Conservation (phyloP, 2,888 invertebrate species). For the Polyommatus iphigenia region DNA sequence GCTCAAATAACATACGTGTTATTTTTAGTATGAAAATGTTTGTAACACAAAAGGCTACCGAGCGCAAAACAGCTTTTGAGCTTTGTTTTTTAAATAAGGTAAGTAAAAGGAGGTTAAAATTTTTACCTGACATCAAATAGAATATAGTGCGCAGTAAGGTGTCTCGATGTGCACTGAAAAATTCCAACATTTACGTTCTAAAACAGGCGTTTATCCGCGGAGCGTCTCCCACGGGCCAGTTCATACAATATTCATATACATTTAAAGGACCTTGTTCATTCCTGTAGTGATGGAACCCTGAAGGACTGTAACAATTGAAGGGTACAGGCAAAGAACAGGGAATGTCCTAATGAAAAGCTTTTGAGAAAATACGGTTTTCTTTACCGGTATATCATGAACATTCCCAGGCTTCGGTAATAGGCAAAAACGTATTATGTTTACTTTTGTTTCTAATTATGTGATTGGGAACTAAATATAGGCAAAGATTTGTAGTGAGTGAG, state of each 20-base stretch:
- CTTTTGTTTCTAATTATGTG: too few relatives aligned
- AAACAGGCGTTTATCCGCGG: slow-evolving; percentile 63
- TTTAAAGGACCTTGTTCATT: slow-evolving; percentile 49
- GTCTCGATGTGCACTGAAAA: slow-evolving; percentile 50
- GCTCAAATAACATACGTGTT: not conserved
- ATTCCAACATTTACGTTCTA: slow-evolving; percentile 62
- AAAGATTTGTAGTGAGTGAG: too few relatives aligned
- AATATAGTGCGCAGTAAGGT: slow-evolving; percentile 40
- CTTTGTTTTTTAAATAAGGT: slow-evolving; percentile 7
- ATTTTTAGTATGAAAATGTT: slow-evolving; percentile 13
- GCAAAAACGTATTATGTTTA: too few relatives aligned
- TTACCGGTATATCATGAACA: too few relatives aligned
- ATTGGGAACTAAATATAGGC: too few relatives aligned
- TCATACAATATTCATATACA: slow-evolving; percentile 69
- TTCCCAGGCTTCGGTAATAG: too few relatives aligned
- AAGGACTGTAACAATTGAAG: too few relatives aligned
- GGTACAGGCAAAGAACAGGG: too few relatives aligned
- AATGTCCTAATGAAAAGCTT: too few relatives aligned
- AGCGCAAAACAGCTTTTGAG: not conserved
- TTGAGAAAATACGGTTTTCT: too few relatives aligned
- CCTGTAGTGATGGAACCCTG: not conserved
- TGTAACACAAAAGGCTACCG: slow-evolving; percentile 1
- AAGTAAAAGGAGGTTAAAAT: slow-evolving; percentile 28
- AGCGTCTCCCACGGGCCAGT: slow-evolving; percentile 62
- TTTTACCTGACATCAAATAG: slow-evolving; percentile 35